Conservation (phyloP, 2,113 vertebrate species). For the Antechinus flavipes region DNA sequence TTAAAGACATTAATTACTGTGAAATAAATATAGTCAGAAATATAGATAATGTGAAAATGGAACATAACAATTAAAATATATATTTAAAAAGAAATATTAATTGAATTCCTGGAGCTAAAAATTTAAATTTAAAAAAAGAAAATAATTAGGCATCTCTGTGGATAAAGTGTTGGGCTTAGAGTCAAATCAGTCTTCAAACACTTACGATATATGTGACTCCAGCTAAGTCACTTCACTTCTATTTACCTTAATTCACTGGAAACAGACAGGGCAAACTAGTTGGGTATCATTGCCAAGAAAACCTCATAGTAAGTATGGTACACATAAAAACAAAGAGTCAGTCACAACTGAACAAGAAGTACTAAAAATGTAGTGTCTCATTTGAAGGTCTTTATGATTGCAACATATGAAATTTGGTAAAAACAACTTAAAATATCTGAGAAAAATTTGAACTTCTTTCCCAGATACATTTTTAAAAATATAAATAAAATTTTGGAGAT, state of each 20-base stretch:
- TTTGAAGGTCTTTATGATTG: not conserved
- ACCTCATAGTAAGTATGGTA: not conserved
- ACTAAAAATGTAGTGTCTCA: not conserved
- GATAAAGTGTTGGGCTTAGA: not conserved
- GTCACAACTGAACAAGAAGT: not conserved
- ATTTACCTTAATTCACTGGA: not conserved
- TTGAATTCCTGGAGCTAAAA: not conserved
- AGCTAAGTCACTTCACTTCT: not conserved
- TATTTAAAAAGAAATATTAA: not conserved
- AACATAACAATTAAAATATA: not conserved
- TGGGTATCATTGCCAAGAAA: not conserved
- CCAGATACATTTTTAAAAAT: not conserved
- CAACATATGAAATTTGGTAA: not conserved
- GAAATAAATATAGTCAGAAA: not conserved
- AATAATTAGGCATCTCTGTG: not conserved
- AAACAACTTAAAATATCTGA: not conserved
- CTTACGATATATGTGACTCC: not conserved
- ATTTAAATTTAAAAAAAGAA: not conserved
- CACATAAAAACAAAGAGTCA: not conserved
- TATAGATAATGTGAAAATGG: not conserved
- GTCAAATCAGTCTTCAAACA: not conserved
- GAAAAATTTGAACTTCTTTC: not conserved
- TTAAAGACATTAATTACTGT: not conserved
- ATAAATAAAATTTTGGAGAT: not conserved
- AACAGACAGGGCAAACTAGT: not conserved